Conservation (phyloP, 2,113 vertebrate species). For the Amphilophus citrinellus region DNA sequence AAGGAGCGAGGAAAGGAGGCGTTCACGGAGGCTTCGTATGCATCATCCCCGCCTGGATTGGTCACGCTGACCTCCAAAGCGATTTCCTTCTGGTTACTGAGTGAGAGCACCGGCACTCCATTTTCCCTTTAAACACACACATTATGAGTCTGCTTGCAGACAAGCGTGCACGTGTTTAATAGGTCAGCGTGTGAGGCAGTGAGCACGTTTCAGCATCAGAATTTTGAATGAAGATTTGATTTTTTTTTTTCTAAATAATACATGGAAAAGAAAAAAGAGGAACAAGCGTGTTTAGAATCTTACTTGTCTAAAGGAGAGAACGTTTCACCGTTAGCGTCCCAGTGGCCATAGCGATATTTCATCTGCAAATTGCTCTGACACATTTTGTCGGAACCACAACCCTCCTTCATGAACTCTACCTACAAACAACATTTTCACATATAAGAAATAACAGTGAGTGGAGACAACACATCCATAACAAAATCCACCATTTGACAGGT, state of each 20-base stretch:
- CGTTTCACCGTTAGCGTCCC: conserved; percentile 76
- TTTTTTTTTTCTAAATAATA: not conserved
- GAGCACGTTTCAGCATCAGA: not conserved
- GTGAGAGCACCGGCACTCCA: conserved; percentile 82
- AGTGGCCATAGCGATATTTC: conserved; percentile 85
- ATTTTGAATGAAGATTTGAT: not conserved
- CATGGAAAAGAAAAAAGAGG: not conserved
- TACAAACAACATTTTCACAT: conserved; percentile 60
- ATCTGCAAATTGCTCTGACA: conserved; percentile 92
- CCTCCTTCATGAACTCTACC: conserved; percentile 93
- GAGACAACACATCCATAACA: not conserved
- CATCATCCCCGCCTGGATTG: conserved; percentile 91
- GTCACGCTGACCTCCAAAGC: conserved; percentile 91
- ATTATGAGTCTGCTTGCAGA: not conserved
- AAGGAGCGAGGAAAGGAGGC: conserved; percentile 85
- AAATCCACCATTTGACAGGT: not conserved
- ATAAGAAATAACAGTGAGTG: not conserved
- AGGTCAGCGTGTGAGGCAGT: not conserved
- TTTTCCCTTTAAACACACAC: conserved; percentile 78
- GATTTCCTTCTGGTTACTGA: conserved; percentile 91
- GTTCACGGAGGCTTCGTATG: conserved; percentile 87
- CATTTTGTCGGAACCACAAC: conserved; percentile 88
- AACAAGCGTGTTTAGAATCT: conserved; percentile 56
- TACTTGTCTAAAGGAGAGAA: conserved; percentile 86
- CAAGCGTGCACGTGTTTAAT: not conserved